Percentiles rank a stretch among this genome's conserved stretches.
These are phyloP conservation scores for Hirtodrosophila alboralis DNA, from an alignment of 2,888 invertebrate species.

Conservation along the genomic window DNA sequence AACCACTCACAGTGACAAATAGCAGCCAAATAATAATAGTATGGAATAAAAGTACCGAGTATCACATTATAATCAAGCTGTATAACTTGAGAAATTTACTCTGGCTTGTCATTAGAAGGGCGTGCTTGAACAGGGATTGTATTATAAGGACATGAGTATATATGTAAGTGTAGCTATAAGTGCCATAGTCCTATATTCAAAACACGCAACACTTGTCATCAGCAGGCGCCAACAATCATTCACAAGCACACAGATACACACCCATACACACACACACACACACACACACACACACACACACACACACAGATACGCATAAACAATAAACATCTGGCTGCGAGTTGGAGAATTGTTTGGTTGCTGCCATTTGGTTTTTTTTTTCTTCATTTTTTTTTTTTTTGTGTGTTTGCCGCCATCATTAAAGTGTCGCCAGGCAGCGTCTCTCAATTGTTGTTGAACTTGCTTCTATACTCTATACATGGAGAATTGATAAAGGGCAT, in stretches of 20 bases:
- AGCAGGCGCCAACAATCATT: constrained; percentile 73
- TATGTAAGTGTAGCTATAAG: constrained; percentile 25
- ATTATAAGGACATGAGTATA: constrained; percentile 10
- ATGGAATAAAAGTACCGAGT: too few species aligned
- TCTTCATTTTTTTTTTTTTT: too few species aligned
- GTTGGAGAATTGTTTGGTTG: constrained; percentile 31
- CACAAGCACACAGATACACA: constrained; percentile 34
- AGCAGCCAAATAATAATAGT: constrained; percentile 19
- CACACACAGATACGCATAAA: constrained; percentile 17
- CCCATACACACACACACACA: constrained; percentile 9
- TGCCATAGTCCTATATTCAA: constrained; percentile 66
- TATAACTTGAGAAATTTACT: constrained; percentile 39
- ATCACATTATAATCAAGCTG: constrained; percentile 51
- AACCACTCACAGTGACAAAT: constrained; percentile 40
- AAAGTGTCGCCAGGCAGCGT: constrained; percentile 38
- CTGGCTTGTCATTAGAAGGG: constrained; percentile 54
- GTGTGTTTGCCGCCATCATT: constrained; percentile 43
- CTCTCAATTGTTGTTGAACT: constrained; percentile 21
- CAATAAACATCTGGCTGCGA: constrained; percentile 50
- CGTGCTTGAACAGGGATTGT: constrained; percentile 36
- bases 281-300: constrained; percentile 8
- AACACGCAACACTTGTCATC: constrained; percentile 80
- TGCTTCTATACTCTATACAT: constrained; percentile 22
- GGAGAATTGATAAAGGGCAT: background rate
- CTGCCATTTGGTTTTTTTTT: constrained; percentile 34